These are phyloP conservation scores for Electrona antarctica DNA, from an alignment of 2,113 vertebrate species.

Conservation along the genomic window DNA sequence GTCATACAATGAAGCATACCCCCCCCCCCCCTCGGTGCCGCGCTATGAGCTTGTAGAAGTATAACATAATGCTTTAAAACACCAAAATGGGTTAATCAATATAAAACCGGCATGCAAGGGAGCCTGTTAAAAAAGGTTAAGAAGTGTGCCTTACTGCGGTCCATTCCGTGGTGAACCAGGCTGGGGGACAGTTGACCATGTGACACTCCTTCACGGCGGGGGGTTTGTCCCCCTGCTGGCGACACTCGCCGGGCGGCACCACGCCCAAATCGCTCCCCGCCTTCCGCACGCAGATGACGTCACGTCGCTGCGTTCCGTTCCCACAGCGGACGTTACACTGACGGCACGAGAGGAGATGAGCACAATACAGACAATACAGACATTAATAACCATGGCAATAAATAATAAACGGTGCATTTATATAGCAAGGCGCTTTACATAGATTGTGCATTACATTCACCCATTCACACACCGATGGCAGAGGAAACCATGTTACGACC, in stretches of 20 bases:
- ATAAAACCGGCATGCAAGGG: too few relatives aligned
- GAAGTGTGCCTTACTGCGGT: slow-evolving; percentile 74
- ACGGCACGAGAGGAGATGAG: not conserved
- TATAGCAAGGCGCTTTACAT: not conserved
- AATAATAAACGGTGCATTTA: not conserved
- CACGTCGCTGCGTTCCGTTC: slow-evolving; percentile 84
- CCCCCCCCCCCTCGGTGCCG: too few relatives aligned
- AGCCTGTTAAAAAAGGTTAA: too few relatives aligned
- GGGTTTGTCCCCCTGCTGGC: slow-evolving; percentile 83
- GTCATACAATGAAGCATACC: too few relatives aligned
- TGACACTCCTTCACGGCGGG: slow-evolving; percentile 82
- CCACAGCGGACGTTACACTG: slow-evolving; percentile 82
- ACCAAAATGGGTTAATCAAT: too few relatives aligned
- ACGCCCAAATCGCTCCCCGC: slow-evolving; percentile 79
- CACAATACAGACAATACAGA: not conserved
- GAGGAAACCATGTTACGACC: not conserved
- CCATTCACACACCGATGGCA: not conserved
- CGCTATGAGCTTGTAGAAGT: too few relatives aligned
- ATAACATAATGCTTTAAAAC: too few relatives aligned
- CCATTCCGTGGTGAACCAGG: slow-evolving; percentile 86
- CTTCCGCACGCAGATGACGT: slow-evolving; percentile 86
- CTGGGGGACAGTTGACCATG: slow-evolving; percentile 74
- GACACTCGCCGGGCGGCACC: slow-evolving; percentile 72
- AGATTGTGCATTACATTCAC: not conserved
- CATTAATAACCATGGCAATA: too few relatives aligned